Evolutionary conservation across 2,888 invertebrate genomes (phyloP).

Genomic region (Drosophila koepferae): DNA sequence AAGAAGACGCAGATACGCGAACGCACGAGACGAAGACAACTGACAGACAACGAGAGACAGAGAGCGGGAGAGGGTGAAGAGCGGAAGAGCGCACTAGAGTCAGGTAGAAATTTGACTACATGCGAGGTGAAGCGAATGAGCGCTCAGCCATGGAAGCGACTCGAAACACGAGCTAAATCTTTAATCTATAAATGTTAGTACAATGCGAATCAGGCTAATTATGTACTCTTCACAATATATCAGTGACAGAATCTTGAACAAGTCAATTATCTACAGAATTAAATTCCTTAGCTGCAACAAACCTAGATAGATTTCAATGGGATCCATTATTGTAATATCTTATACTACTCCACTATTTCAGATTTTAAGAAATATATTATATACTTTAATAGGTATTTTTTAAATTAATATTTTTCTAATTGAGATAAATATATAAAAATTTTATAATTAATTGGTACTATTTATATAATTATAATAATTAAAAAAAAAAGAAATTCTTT

Average conservation of each 20-base stretch:
- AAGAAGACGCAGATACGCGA: constrained; percentile 25
- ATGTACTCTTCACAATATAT: not conserved
- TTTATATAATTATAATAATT: not conserved
- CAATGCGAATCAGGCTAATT: not conserved
- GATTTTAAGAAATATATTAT: not conserved
- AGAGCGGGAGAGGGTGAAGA: constrained; percentile 11
- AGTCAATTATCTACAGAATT: not conserved
- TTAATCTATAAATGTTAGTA: constrained; percentile 11
- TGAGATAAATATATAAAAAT: too few relatives aligned
- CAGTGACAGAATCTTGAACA: not conserved
- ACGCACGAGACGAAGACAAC: constrained; percentile 6
- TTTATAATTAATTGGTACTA: too few relatives aligned
- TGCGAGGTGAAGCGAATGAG: not conserved
- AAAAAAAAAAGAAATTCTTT: not conserved
- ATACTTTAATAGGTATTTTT: too few relatives aligned
- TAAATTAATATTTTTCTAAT: too few relatives aligned
- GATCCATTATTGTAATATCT: too few relatives aligned
- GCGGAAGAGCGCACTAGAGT: constrained; percentile 12
- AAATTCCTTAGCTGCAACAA: not conserved
- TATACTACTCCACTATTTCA: not conserved
- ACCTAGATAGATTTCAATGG: not conserved
- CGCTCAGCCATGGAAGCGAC: constrained; percentile 14
- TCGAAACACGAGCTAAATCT: constrained; percentile 20
- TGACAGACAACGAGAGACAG: constrained; percentile 4
- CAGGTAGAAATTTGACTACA: constrained; percentile 15